Evolutionary conservation across 2,888 invertebrate genomes (phyloP).

Genomic region (Athalia circularis): DNA sequence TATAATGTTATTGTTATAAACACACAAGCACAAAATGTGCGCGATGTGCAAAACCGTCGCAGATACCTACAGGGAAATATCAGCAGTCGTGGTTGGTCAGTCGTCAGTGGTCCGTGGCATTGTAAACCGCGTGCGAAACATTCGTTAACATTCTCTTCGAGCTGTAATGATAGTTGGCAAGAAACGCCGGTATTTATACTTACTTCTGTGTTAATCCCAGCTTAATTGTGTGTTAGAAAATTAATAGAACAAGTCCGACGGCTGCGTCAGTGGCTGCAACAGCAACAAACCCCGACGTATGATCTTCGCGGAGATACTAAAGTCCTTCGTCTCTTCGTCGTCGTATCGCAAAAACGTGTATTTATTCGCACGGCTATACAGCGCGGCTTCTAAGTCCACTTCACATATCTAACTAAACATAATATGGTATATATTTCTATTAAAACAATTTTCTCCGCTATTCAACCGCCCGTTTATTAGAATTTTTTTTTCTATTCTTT

Average conservation of each 20-base stretch:
- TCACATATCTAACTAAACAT: not conserved
- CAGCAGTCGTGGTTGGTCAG: conserved; percentile 37
- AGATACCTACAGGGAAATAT: conserved; percentile 21
- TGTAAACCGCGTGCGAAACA: conserved; percentile 64
- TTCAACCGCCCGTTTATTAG: no score
- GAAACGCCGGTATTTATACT: conserved; percentile 40
- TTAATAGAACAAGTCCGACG: conserved; percentile 56
- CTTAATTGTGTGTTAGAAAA: conserved; percentile 59
- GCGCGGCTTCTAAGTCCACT: not conserved
- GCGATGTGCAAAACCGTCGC: not conserved
- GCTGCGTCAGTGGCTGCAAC: conserved; percentile 14
- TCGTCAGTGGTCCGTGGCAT: conserved; percentile 26
- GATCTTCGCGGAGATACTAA: not conserved
- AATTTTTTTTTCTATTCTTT: no score
- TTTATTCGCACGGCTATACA: not conserved
- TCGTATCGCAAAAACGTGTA: not conserved
- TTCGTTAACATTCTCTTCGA: conserved; percentile 68
- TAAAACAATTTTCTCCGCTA: no score
- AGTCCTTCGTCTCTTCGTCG: conserved; percentile 8
- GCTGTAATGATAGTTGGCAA: conserved; percentile 61
- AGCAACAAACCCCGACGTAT: not conserved
- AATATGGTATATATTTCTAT: not conserved
- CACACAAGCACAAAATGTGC: not conserved
- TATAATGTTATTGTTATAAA: conserved; percentile 3
- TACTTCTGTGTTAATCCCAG: conserved; percentile 50